Evolutionary conservation across 2,888 invertebrate species (phyloP), one percentile per base, ranked within the genome.

Genomic region (Cecidostiba fungosa): DNA sequence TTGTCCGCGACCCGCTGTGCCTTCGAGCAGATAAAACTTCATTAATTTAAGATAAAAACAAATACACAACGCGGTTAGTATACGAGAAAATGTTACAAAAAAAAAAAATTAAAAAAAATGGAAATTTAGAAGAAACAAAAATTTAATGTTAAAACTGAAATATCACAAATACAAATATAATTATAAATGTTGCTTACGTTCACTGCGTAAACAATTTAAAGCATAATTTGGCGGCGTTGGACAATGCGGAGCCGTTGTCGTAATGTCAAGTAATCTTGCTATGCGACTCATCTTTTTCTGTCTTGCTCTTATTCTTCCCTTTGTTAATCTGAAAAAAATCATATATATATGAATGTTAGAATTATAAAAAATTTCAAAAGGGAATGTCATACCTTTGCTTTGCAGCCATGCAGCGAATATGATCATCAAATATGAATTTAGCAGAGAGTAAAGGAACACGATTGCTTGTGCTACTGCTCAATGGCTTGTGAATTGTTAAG

Each of bases 321-420:
- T 93, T 19, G 92, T 93, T 86, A 93, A 89, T 87, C 93, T 92
- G 81, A 69, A 76, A 83, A 84, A 72, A 74, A 69, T 76, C 47
- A 23, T 73, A 26, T 6, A 19, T 26, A 47, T 1, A 43, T 8
- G 10, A 39, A 39, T 39, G 39, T 8, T 1, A 14, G 23, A 62
- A 12, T 23, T 23, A 1, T 26, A 10, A 26, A 62, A 12, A 5
- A 14, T 26, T 62, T 62, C 12, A 8, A n/a, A n/a, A 59, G 16
- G 0, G 23, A 14, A 66, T 69, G 62, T 14, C 39, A 87, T 92
- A 97, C 97, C 97, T 97, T 93, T 99, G 99, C 91, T 99, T 99
- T 36, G 99, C 99, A 26, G 99, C 99, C 99, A 99, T 99, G 92
- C 99, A 99, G 47, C 99, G 95, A 89, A 99, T 99, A 92, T 99